Evolutionary conservation across 2,113 vertebrate genomes (phyloP).

Genomic region (Alces alces): DNA sequence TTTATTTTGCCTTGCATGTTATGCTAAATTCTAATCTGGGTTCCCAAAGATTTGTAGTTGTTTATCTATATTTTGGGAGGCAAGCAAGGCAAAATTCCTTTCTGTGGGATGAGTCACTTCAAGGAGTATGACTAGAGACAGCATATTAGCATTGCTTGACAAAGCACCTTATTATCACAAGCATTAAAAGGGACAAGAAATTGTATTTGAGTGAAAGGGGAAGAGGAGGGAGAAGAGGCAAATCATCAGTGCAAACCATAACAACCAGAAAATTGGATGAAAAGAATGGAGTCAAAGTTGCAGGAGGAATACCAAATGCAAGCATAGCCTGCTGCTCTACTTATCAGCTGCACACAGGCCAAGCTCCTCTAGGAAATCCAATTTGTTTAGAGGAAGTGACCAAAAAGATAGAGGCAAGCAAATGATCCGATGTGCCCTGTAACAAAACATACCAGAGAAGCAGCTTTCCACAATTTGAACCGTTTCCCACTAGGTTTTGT

Average conservation of each 20-base stretch:
- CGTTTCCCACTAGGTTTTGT: background rate
- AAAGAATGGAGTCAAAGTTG: slow-evolving; percentile 53
- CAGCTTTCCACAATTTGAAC: background rate
- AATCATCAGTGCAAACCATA: slow-evolving; percentile 18
- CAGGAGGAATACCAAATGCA: slow-evolving; percentile 2
- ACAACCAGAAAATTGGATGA: slow-evolving; percentile 25
- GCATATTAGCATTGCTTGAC: slow-evolving; percentile 30
- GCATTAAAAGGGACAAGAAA: slow-evolving; percentile 5
- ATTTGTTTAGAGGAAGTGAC: slow-evolving; percentile 55
- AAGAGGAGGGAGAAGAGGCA: background rate
- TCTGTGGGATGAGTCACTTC: background rate
- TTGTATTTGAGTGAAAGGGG: slow-evolving; percentile 20
- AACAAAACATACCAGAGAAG: background rate
- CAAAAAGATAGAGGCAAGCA: slow-evolving; percentile 24
- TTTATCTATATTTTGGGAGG: background rate
- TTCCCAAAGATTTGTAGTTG: background rate
- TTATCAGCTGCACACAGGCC: slow-evolving; percentile 52
- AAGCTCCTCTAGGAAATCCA: slow-evolving; percentile 45
- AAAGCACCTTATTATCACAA: slow-evolving; percentile 18
- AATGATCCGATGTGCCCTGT: background rate
- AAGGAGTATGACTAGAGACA: background rate
- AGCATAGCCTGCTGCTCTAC: background rate
- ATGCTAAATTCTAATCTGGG: background rate
- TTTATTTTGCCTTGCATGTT: background rate
- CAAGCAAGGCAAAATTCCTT: background rate